These are phyloP conservation scores for Lanistes nyassanus DNA, from an alignment of 1,140 invertebrate genomes.

Conservation along the genomic window DNA sequence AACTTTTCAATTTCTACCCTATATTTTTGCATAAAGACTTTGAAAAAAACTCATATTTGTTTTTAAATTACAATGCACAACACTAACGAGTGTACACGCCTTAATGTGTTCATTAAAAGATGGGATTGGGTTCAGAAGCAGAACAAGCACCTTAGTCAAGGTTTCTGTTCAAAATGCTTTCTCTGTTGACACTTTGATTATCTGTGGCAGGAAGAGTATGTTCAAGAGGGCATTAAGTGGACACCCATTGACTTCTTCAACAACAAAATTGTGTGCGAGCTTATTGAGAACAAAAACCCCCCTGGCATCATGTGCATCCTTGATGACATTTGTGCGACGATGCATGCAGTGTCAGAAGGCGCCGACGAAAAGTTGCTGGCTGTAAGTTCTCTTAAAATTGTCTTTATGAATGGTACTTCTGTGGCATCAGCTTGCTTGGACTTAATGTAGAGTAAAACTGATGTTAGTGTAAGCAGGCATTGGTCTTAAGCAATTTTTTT, in stretches of 20 bases:
- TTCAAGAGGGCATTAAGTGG: slow-evolving; percentile 80
- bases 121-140: no score
- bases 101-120: no score
- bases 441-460: no score
- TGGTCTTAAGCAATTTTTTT: no score
- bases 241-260: slow-evolving; percentile 82
- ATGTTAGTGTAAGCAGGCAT: no score
- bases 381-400: slow-evolving; percentile 46
- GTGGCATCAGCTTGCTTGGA: no score
- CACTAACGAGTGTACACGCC: no score
- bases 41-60: no score
- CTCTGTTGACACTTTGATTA: background rate
- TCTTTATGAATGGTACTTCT: slow-evolving; percentile 30
- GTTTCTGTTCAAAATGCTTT: background rate
- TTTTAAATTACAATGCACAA: no score
- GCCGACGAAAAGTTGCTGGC: slow-evolving; percentile 71
- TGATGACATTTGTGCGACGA: slow-evolving; percentile 81
- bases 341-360: slow-evolving; percentile 78
- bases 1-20: no score
- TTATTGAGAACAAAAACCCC: slow-evolving; percentile 73
- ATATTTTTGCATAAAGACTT: no score
- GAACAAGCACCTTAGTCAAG: no score
- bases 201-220: slow-evolving; percentile 76
- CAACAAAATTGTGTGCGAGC: slow-evolving; percentile 79
- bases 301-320: slow-evolving; percentile 74